These are phyloP conservation scores for Apantesis nais DNA, from an alignment of 2,888 invertebrate species.

Conservation along the genomic window DNA sequence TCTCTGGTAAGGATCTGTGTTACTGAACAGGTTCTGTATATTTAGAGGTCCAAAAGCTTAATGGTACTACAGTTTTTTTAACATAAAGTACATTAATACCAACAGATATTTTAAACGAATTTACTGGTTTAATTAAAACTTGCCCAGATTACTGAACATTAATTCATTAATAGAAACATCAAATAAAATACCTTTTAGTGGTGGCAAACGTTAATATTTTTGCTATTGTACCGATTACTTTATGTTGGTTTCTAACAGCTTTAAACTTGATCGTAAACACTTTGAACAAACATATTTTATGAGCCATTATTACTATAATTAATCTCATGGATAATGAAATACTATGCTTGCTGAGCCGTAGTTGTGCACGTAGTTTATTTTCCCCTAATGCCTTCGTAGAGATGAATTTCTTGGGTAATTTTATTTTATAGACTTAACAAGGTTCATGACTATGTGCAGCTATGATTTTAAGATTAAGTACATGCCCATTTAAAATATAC, in stretches of 20 bases:
- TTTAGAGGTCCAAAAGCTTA: background rate
- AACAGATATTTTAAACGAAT: background rate
- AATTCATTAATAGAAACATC: background rate
- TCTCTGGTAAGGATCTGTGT: no score
- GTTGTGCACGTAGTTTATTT: slow-evolving; percentile 10
- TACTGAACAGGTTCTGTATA: background rate
- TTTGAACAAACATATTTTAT: slow-evolving; percentile 19
- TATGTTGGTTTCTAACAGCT: background rate
- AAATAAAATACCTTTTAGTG: background rate
- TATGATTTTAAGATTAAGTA: no score
- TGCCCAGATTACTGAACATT: background rate
- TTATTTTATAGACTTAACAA: background rate
- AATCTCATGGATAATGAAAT: slow-evolving; percentile 15
- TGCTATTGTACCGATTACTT: background rate
- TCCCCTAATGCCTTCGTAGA: slow-evolving; percentile 12
- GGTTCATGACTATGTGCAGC: background rate
- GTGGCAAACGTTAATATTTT: background rate
- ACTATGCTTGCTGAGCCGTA: slow-evolving; percentile 6
- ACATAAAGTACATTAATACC: no score
- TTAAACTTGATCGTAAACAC: background rate
- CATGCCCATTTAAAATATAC: background rate
- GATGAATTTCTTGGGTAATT: slow-evolving; percentile 12
- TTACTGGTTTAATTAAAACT: background rate
- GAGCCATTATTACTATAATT: slow-evolving; percentile 19
- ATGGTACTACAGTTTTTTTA: background rate